phyloP scores from a whole-genome alignment of 2,113 vertebrate genomes.

The Neomonachus schauinslandi region DNA sequence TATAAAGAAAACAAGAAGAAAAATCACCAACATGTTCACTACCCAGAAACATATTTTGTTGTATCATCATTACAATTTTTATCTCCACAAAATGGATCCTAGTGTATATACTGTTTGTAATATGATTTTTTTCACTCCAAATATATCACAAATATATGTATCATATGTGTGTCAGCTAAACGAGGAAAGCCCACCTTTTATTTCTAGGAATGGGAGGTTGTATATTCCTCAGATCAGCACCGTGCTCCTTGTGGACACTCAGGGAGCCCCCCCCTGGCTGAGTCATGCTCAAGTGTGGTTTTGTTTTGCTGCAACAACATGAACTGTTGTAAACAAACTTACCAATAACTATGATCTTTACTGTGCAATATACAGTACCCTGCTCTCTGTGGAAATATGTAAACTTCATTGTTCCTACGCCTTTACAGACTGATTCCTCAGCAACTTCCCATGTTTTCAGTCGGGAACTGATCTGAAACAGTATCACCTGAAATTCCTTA shows the following conservation, averaged over 20 bases:
- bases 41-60: neutral
- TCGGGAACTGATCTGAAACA: neutral
- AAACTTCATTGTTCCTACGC: neutral
- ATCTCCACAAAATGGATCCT: neutral
- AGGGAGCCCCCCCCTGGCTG: neutral
- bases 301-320: neutral
- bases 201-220: constrained; percentile 16
- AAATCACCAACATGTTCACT: neutral
- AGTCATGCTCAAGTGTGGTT: neutral
- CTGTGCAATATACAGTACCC: neutral
- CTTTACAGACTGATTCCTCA: neutral
- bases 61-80: neutral
- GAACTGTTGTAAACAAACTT: constrained; percentile 12
- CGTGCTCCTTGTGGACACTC: neutral
- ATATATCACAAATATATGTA: neutral
- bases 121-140: neutral
- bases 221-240: neutral
- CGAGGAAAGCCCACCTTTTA: neutral
- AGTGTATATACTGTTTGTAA: neutral
- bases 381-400: constrained; percentile 1
- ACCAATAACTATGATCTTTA: neutral
- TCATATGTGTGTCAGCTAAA: neutral
- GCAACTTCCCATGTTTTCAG: neutral
- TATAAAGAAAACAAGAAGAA: constrained; percentile 19
- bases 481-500: neutral